Base-by-base conservation (phyloP, 2,888 invertebrate species). In the Xestia c-nigrum region DNA sequence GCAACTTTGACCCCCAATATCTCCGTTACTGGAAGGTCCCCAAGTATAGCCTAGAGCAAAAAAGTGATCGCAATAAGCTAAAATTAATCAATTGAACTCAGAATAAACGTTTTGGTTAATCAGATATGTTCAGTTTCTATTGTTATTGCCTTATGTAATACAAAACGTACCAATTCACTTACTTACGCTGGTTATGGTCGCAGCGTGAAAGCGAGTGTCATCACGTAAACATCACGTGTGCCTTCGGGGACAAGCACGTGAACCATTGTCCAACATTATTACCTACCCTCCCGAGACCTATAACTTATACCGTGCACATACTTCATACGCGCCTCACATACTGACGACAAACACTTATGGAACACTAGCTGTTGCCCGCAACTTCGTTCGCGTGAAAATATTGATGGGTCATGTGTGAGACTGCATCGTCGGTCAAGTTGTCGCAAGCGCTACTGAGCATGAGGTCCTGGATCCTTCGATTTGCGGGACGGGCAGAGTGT, bases 191-290 rank as follows among this genome's bases (percentile, higher is more conserved):
- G 6, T 14, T 40, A 31, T 57, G 55, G 64, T 80, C 74, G 67
- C 21, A 21, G 7, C 24, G 55, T 63, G 73, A 59, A 71, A 71
- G 61, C 40, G 9, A 50, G 24, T 59, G 50, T 81, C 80, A 52
- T 79, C 78, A 65, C 24, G 76, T 46, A 87, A 76, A 74, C 90
- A 78, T 91, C 93, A 93, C 93, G 92, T 89, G 59, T 81, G 47
- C 67, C 70, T 68, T 67, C 74, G 76, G 84, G 77, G 74, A 52
- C 75, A 77, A 43, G 78, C 74, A 89, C 89, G 88, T 86, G 89
- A 85, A 88, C 87, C 91, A 88, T 90, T 90, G 90, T 89, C 90
- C 87, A 75, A 88, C 88, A 87, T 87, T 89, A 91, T 92, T 90
- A 90, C 81, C 74, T 52, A 12, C 76, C 78, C 80, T 87, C 86